Percentiles rank a stretch among this genome's conserved stretches.
Conservation (phyloP, 2,797 vertebrate genomes). For the Lepidocolaptes lacrymiger region DNA sequence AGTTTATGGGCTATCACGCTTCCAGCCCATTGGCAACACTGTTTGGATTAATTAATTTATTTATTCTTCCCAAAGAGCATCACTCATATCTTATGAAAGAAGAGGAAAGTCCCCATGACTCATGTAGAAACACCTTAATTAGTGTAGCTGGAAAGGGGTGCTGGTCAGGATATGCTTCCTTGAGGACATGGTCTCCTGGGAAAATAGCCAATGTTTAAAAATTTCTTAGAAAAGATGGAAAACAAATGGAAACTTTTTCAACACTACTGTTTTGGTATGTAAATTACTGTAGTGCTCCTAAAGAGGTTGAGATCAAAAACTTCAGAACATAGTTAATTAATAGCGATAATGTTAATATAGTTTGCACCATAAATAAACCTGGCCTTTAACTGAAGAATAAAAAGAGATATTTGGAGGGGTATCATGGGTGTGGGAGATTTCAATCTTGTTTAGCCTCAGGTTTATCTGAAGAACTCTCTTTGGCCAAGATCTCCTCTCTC, state of each 20-base stretch:
- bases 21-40: background rate
- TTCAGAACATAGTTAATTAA: slow-evolving; percentile 34
- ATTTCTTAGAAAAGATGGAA: background rate
- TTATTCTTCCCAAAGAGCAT: background rate
- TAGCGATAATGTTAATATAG: slow-evolving; percentile 2
- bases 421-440: slow-evolving; percentile 38
- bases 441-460: slow-evolving; percentile 54
- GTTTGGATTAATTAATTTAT: background rate
- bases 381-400: slow-evolving; percentile 32
- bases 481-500: slow-evolving; percentile 34
- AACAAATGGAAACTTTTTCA: slow-evolving; percentile 16
- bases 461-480: slow-evolving; percentile 35
- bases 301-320: slow-evolving; percentile 32
- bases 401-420: slow-evolving; percentile 31
- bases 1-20: background rate
- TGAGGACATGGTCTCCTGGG: slow-evolving; percentile 12
- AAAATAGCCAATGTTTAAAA: background rate
- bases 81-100: slow-evolving; percentile 43
- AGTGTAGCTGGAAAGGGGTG: background rate
- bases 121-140: slow-evolving; percentile 57
- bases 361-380: slow-evolving; percentile 48
- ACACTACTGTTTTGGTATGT: slow-evolving; percentile 9
- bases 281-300: background rate
- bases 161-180: background rate
- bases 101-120: slow-evolving; percentile 65